phyloP scores from a whole-genome alignment of 2,797 vertebrate species.

The Enteromius anoplus region DNA sequence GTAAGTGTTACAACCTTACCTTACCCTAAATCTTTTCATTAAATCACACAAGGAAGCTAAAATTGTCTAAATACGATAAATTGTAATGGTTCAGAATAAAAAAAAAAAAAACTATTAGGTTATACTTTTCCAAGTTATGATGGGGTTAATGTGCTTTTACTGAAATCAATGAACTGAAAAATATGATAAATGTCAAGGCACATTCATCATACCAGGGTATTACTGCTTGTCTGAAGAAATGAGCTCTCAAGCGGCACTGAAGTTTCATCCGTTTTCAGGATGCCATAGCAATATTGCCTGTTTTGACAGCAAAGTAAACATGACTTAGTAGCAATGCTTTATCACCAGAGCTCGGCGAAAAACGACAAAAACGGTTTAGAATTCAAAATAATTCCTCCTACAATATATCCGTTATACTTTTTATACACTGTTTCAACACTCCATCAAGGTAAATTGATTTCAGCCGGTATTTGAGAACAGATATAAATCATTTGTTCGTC shows the following conservation, averaged over 20 bases:
- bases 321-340: not conserved
- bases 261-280: constrained; percentile 33
- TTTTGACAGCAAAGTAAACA: constrained; percentile 33
- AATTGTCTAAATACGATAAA: not conserved
- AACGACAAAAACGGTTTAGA: not conserved
- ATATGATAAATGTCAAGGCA: constrained; percentile 17
- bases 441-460: not conserved
- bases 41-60: not conserved
- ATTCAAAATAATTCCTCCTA: not conserved
- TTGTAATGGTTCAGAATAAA: not conserved
- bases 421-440: not conserved
- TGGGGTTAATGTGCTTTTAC: not conserved
- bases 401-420: not conserved
- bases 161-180: constrained; percentile 9
- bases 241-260: constrained; percentile 7
- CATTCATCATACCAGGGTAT: constrained; percentile 22
- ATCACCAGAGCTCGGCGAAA: not conserved
- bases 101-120: not conserved
- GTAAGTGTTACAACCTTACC: not conserved
- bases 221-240: constrained; percentile 2
- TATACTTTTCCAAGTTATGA: not conserved
- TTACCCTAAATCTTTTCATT: not conserved
- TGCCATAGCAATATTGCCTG: constrained; percentile 23
- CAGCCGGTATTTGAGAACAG: not conserved
- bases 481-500: not conserved